Evolutionary conservation across 2,888 invertebrate species (phyloP).

Genomic region (Cheilosia vulpina): DNA sequence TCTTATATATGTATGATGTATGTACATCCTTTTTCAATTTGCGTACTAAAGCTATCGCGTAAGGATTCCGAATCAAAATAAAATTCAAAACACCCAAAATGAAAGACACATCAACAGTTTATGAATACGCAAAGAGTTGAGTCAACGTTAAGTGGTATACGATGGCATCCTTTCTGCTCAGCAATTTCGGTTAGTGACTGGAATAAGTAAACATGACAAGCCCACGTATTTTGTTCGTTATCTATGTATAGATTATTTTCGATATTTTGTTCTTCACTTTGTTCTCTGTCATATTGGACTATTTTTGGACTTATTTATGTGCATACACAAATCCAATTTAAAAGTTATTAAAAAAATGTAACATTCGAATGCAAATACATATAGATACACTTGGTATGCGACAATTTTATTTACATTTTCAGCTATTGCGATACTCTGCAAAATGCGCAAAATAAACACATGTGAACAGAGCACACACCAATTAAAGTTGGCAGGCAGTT

Average conservation of each 20-base stretch:
- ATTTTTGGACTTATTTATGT: neutral
- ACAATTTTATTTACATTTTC: too few relatives aligned
- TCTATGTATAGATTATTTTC: neutral
- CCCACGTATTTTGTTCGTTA: constrained; percentile 11
- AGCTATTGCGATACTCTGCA: too few relatives aligned
- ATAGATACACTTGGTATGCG: too few relatives aligned
- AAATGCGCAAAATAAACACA: too few relatives aligned
- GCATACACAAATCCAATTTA: too few relatives aligned
- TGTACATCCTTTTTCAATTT: neutral
- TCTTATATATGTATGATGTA: neutral
- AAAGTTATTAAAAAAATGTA: too few relatives aligned
- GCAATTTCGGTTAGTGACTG: constrained; percentile 5
- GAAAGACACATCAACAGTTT: constrained; percentile 6
- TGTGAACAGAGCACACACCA: too few relatives aligned
- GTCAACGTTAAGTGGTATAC: neutral
- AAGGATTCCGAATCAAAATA: neutral
- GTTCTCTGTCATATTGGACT: neutral
- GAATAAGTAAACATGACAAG: constrained; percentile 13
- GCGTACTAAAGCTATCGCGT: constrained; percentile 5
- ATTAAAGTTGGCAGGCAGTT: too few relatives aligned
- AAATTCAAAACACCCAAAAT: constrained; percentile 12
- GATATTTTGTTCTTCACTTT: constrained; percentile 3
- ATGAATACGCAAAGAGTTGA: constrained; percentile 26
- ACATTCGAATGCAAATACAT: neutral
- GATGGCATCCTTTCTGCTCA: neutral